Evolutionary conservation across 2,113 vertebrate species (phyloP), one percentile per base, ranked within the genome.

Genomic region (Melanerpes aurifrons): DNA sequence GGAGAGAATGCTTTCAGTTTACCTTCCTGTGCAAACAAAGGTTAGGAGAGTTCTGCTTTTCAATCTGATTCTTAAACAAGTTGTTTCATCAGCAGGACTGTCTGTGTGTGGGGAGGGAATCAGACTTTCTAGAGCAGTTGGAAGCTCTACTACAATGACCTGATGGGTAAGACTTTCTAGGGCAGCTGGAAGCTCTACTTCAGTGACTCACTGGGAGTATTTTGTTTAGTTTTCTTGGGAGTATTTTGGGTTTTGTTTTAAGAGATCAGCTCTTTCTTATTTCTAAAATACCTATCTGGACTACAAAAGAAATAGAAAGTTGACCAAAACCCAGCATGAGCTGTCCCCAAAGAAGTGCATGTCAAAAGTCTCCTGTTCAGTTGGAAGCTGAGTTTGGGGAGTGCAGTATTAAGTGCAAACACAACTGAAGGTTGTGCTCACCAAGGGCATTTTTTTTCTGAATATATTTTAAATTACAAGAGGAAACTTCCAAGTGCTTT

Each of bases 21-120:
- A 19, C 19, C 9, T 50, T 72, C 22, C 29, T 11, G 6, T 3
- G 10, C 43, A 82, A 85, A 63, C 25, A 71, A 56, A 68, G 15
- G 4, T 59, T 29, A 4, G 24, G 78, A 70, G 58, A 26, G 32
- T 83, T 71, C 76, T 90, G 17, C 26, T 79, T 21, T 64, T 20
- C 47, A 68, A 50, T 48, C 59, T 70, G 17, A 50, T 43, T 56
- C 40, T 53, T 37, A 29, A 74, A 20, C 29, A 67, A 72, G 25
- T 29, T 45, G n/a, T 80, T 82, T 50, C 43, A 66, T 54, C 18
- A 53, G 61, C 18, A 66, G 4, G 6, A 48, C 12, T 37, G 13
- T 22, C 19, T 54, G 54, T 7, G n/a, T 21, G 26, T 7, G 1
- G 2, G 14, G 3, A 2, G 3, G 24, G 12, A 21, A 31, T 47